These are phyloP conservation scores for Acanthaster planci DNA, from an alignment of 35 echinoderm and acorn worm species.

Conservation along the genomic window DNA sequence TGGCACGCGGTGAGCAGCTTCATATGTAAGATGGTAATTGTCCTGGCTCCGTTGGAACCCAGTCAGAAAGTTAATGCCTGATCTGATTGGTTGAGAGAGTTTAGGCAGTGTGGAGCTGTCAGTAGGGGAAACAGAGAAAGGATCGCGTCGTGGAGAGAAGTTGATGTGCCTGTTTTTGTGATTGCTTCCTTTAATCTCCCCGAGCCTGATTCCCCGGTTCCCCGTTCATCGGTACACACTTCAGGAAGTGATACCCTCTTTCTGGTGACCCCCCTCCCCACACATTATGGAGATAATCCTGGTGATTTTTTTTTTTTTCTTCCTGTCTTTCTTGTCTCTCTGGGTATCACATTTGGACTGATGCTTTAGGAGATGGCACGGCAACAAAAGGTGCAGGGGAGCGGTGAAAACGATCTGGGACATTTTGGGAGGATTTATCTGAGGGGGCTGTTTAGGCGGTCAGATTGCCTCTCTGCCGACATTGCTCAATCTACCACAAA, in stretches of 20 bases:
- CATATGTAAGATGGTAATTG: no score
- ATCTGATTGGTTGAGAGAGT: no score
- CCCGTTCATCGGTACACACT: neutral
- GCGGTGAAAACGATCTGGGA: slow-evolving; percentile 5
- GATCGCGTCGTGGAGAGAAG: no score
- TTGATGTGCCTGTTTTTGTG: neutral
- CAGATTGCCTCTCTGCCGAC: neutral
- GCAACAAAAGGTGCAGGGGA: neutral
- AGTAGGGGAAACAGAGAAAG: no score
- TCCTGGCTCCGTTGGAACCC: no score
- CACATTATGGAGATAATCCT: slow-evolving; percentile 7
- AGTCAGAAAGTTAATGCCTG: no score
- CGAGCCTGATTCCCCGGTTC: neutral
- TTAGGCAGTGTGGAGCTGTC: no score
- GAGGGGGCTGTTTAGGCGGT: neutral
- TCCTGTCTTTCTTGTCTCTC: no score
- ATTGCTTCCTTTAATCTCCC: neutral
- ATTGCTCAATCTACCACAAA: slow-evolving; percentile 20
- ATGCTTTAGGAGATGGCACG: neutral
- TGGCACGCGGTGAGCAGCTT: no score
- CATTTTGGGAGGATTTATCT: neutral
- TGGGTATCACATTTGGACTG: no score
- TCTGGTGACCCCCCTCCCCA: neutral
- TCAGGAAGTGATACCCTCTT: neutral
- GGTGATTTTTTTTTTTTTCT: neutral